These are phyloP conservation scores for Melanotaenia duboulayi DNA, from an alignment of 2,113 vertebrate genomes.

Conservation along the genomic window DNA sequence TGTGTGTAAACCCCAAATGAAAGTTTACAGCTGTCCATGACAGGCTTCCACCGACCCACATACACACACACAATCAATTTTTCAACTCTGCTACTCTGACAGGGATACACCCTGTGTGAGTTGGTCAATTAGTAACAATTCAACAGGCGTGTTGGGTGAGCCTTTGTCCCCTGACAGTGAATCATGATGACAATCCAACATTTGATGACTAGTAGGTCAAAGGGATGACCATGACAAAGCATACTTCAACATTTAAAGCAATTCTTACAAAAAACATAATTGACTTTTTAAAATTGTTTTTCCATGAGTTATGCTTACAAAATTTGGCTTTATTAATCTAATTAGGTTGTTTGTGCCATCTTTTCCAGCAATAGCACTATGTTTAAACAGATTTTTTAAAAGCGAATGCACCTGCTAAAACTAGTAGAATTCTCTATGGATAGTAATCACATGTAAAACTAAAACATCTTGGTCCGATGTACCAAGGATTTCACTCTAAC, in stretches of 20 bases:
- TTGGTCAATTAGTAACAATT: slow-evolving; percentile 55
- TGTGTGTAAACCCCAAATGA: background rate
- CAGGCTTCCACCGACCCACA: background rate
- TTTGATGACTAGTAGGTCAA: background rate
- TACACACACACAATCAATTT: background rate
- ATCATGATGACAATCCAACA: slow-evolving; percentile 30
- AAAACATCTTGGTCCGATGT: no score
- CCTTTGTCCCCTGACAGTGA: slow-evolving; percentile 41
- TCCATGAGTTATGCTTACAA: no score
- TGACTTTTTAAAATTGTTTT: no score
- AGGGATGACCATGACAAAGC: background rate
- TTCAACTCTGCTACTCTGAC: background rate
- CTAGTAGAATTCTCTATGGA: no score
- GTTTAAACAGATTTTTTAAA: no score
- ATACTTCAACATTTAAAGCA: background rate
- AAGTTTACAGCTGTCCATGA: slow-evolving; percentile 8
- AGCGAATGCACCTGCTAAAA: no score
- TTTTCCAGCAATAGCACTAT: no score
- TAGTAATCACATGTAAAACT: no score
- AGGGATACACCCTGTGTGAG: slow-evolving; percentile 11
- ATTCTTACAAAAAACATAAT: no score
- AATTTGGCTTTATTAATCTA: no score
- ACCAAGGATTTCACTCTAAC: no score
- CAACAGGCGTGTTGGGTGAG: slow-evolving; percentile 3
- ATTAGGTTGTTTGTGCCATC: no score